Evolutionary conservation across 2,888 invertebrate genomes (phyloP), one percentile per base, ranked within the genome.

Genomic region (Protodeltote pygarga): DNA sequence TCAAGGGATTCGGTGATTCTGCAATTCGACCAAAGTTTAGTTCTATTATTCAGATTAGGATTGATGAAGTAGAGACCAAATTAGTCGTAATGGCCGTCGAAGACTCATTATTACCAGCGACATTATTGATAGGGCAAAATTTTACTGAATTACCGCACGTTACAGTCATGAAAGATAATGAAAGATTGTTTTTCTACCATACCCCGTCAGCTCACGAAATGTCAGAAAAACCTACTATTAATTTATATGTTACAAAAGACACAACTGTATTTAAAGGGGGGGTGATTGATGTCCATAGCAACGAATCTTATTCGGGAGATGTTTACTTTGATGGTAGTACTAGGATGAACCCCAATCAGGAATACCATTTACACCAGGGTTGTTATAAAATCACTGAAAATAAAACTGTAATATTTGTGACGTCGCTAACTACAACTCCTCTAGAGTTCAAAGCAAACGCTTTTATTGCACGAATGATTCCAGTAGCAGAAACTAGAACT

Each of bases 51-150:
- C 4, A 3, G 2, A 4, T 35, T 5, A 24, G 9, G 13, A 11
- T 34, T 3, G 24, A 35, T 16, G 35, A 17, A 6, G 10, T 35
- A 6, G 35, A 35, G 3, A 21, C 24, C 3, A 15, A 35, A 6
- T 16, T 35, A n/a, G 10, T 3, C 6, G 24, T 35, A 3, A 6
- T 35, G 15, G 24, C 15, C 6, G 16, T 35, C 2, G 11, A 23
- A 8, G 35, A 35, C 3, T 10, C 23, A 15, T 24, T 14, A 3
- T 23, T 24, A 23, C 5, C 21, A 6, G 8, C 20, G n/a, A 10
- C 15, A n/a, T 4, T 35, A 3, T n/a, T 35, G 9, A 35, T 24
- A 8, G 24, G 35, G n/a, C 24, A 35, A n/a, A 24, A 35, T 14
- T 35, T 35, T 6, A 35, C 34, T 6, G 34, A 24, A 24, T 1